Evolutionary conservation across 2,113 vertebrate genomes (phyloP).

Genomic region (Speoplatyrhinus poulsoni): DNA sequence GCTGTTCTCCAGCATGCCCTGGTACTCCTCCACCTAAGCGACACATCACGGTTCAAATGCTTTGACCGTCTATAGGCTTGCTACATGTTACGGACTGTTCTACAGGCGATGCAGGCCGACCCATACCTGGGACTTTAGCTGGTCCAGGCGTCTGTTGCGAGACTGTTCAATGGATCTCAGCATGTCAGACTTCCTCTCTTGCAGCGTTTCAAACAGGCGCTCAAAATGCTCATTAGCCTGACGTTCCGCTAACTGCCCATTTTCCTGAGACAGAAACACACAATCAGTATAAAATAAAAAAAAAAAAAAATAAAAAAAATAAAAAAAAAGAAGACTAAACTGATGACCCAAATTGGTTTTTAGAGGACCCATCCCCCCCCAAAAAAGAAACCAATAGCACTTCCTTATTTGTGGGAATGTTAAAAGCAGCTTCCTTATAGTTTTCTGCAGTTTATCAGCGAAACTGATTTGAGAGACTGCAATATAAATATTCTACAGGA

Average conservation of each 20-base stretch:
- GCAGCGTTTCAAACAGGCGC: constrained; percentile 84
- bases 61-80: no score
- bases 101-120: background rate
- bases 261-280: constrained; percentile 75
- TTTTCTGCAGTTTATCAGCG: background rate
- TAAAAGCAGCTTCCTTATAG: constrained; percentile 26
- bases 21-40: constrained; percentile 86
- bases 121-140: constrained; percentile 81
- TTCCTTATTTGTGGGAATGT: constrained; percentile 40
- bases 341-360: no score
- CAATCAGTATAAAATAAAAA: background rate
- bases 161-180: constrained; percentile 86
- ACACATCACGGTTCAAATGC: no score
- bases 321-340: background rate
- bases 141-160: constrained; percentile 82
- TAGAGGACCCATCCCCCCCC: no score
- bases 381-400: background rate
- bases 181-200: constrained; percentile 86
- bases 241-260: constrained; percentile 87
- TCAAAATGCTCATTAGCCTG: constrained; percentile 86
- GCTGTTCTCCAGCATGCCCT: constrained; percentile 95
- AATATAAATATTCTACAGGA: background rate
- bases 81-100: background rate
- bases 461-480: constrained; percentile 14
- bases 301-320: background rate